phyloP scores from a whole-genome alignment of 2,888 invertebrate genomes.

The Pseudococcus longispinus region DNA sequence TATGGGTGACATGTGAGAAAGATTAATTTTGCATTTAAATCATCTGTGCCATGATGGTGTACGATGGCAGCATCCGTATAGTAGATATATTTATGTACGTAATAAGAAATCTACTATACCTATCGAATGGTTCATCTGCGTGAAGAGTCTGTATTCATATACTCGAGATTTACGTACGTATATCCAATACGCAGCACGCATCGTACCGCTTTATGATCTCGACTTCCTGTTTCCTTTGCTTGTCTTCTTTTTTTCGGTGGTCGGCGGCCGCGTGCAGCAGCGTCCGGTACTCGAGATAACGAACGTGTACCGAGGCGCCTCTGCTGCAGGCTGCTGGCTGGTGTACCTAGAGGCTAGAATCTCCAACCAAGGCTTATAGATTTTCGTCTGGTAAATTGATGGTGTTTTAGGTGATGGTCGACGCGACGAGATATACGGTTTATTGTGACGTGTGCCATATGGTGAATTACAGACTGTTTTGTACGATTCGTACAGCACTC shows the following conservation, averaged over 20 bases:
- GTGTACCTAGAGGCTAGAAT: neutral
- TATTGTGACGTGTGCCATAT: slow-evolving; percentile 14
- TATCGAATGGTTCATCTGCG: neutral
- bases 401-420: neutral
- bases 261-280: neutral
- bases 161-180: neutral
- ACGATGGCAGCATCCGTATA: neutral
- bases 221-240: slow-evolving; percentile 7
- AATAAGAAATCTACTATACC: neutral
- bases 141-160: neutral
- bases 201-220: slow-evolving; percentile 2
- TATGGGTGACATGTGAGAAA: slow-evolving; percentile 27
- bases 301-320: neutral
- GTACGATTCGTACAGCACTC: too few relatives aligned
- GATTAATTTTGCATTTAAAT: slow-evolving; percentile 23
- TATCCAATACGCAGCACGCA: neutral
- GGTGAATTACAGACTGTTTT: neutral
- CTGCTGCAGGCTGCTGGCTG: too few relatives aligned
- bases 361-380: neutral
- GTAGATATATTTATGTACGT: too few relatives aligned
- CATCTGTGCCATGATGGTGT: neutral
- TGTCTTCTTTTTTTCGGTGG: neutral
- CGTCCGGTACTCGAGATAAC: slow-evolving; percentile 33
- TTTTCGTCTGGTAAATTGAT: neutral
- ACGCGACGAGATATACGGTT: neutral